Evolutionary conservation across 2,797 vertebrate species (phyloP).

Genomic region (Gallirallus australis): DNA sequence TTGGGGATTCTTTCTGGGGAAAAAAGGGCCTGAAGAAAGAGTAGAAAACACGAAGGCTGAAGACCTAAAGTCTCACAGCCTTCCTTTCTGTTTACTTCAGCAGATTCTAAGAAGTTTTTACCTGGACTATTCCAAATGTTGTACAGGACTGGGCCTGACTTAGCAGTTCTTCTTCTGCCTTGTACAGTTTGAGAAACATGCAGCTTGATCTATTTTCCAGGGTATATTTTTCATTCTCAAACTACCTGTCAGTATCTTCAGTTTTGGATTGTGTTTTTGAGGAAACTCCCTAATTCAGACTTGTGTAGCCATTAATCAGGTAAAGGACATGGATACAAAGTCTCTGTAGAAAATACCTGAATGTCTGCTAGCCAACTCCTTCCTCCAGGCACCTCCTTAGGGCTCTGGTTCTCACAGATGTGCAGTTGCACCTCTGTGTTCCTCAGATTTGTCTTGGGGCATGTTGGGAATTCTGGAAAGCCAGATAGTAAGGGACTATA

Average conservation of each 20-base stretch:
- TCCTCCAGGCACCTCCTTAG: not conserved
- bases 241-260: not conserved
- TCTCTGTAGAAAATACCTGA: not conserved
- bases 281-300: not conserved
- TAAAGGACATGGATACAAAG: not conserved
- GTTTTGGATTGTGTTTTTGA: not conserved
- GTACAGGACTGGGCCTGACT: not conserved
- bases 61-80: not conserved
- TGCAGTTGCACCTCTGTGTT: not conserved
- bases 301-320: not conserved
- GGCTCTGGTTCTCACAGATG: not conserved
- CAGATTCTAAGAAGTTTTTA: not conserved
- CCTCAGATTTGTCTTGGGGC: not conserved
- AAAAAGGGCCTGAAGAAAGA: not conserved
- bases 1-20: not conserved
- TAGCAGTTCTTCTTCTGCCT: not conserved
- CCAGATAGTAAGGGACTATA: not conserved
- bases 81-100: not conserved
- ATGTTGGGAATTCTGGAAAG: not conserved
- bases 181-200: not conserved
- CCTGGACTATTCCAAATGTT: not conserved
- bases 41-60: not conserved
- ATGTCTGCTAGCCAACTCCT: not conserved
- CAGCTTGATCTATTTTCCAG: not conserved
- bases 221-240: slow-evolving; percentile 10